phyloP scores from a whole-genome alignment of 2,113 vertebrate species.

The Calypte anna region DNA sequence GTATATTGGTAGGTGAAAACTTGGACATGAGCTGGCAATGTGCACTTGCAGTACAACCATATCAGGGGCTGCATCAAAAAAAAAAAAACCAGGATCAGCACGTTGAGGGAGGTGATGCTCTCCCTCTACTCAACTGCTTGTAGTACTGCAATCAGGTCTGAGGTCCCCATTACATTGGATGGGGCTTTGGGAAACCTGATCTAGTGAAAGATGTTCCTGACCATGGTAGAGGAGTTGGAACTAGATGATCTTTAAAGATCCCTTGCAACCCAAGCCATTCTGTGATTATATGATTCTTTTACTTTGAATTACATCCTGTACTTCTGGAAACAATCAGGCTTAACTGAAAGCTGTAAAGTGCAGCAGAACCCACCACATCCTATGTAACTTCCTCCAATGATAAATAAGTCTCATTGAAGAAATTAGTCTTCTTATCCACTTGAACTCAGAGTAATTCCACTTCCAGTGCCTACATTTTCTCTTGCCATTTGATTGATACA shows the following conservation, averaged over 20 bases:
- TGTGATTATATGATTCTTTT: neutral
- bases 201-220: no score
- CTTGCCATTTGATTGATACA: neutral
- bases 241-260: neutral
- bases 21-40: no score
- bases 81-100: accelerated
- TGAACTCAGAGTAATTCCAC: neutral
- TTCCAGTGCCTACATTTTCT: neutral
- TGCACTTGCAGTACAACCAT: neutral
- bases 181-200: neutral
- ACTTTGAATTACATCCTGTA: neutral
- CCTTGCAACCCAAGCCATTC: neutral
- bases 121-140: no score
- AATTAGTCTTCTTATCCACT: neutral
- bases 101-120: neutral
- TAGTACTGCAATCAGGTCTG: no score
- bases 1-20: neutral
- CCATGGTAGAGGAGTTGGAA: neutral
- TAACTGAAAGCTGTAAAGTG: neutral
- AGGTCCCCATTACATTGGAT: neutral
- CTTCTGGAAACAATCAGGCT: neutral
- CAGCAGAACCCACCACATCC: neutral
- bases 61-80: neutral
- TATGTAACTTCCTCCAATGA: neutral
- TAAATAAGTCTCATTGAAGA: neutral